Conservation (phyloP, 1,140 invertebrate genomes). For the Brachionus paranguensis region DNA sequence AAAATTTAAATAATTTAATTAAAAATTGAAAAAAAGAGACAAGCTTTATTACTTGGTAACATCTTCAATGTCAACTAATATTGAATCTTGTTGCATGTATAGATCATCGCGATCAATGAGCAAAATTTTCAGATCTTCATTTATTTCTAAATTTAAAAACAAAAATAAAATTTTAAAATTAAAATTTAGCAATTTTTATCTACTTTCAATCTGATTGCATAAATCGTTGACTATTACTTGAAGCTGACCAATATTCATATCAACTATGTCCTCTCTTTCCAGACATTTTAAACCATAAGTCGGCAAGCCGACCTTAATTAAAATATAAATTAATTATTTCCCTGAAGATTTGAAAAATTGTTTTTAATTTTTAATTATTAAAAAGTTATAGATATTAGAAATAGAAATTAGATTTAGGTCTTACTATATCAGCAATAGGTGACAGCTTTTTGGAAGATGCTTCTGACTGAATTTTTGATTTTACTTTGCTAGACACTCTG, state of each 20-base stretch:
- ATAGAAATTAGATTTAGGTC: constrained; percentile 40
- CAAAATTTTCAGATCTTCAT: constrained; percentile 77
- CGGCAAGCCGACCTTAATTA: constrained; percentile 68
- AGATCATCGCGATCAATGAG: constrained; percentile 82
- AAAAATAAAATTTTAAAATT: neutral
- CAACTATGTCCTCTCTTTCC: constrained; percentile 72
- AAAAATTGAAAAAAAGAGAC: neutral
- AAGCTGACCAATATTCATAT: constrained; percentile 87
- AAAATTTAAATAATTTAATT: neutral
- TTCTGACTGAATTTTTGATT: constrained; percentile 22
- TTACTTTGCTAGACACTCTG: neutral
- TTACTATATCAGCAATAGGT: constrained; percentile 57
- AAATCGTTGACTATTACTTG: constrained; percentile 90
- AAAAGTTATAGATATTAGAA: too few relatives aligned
- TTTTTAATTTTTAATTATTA: constrained; percentile 14
- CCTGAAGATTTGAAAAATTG: constrained; percentile 30
- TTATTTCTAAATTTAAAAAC: constrained; percentile 60
- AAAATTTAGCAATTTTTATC: constrained; percentile 43
- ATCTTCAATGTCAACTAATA: constrained; percentile 92
- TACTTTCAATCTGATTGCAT: constrained; percentile 81
- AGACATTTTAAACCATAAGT: constrained; percentile 67
- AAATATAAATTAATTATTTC: neutral
- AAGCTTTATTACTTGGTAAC: constrained; percentile 67
- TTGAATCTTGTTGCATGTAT: constrained; percentile 93
- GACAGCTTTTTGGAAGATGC: constrained; percentile 63